Percentiles rank a stretch among this genome's conserved stretches.
These are phyloP conservation scores for Melanotaenia parkinsoni DNA, from an alignment of 2,797 vertebrate species.

Conservation along the genomic window DNA sequence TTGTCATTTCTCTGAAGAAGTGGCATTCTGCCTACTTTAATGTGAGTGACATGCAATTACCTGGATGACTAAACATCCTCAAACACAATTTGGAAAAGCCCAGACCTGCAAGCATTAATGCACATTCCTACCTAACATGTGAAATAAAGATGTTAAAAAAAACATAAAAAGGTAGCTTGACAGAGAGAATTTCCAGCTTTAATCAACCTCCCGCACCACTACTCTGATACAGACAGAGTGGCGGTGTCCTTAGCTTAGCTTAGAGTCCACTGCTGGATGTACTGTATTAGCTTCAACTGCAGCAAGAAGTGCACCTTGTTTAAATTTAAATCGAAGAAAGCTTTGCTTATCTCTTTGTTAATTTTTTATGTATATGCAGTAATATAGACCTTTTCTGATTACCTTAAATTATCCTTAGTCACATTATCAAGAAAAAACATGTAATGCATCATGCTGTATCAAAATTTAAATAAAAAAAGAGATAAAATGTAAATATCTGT, in stretches of 20 bases:
- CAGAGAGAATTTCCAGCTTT: slow-evolving; percentile 58
- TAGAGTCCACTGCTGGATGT: slow-evolving; percentile 51
- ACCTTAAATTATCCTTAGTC: too few species aligned
- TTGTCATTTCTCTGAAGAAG: slow-evolving; percentile 67
- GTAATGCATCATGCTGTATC: too few species aligned
- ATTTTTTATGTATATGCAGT: too few species aligned
- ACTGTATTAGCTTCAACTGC: slow-evolving; percentile 50
- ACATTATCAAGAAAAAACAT: too few species aligned
- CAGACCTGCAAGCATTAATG: slow-evolving; percentile 32
- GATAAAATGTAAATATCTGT: too few species aligned
- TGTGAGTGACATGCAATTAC: slow-evolving; percentile 39
- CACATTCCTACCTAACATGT: slow-evolving; percentile 16
- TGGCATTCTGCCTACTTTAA: slow-evolving; percentile 43
- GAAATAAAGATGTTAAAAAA: slow-evolving; percentile 47
- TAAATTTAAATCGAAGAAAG: slow-evolving; percentile 47
- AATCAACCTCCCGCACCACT: slow-evolving; percentile 69
- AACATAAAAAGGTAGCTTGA: slow-evolving; percentile 38
- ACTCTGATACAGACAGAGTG: slow-evolving; percentile 50
- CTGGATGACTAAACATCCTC: slow-evolving; percentile 51
- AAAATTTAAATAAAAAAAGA: too few species aligned
- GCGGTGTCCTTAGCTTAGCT: slow-evolving; percentile 11
- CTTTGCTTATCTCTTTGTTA: too few species aligned
- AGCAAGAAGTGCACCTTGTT: slow-evolving; percentile 57
- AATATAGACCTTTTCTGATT: too few species aligned
- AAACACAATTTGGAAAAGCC: slow-evolving; percentile 24